Percentiles rank a stretch among this genome's conserved stretches.
Conservation (phyloP, 1,140 invertebrate species). For the Drosophila bipectinata region DNA sequence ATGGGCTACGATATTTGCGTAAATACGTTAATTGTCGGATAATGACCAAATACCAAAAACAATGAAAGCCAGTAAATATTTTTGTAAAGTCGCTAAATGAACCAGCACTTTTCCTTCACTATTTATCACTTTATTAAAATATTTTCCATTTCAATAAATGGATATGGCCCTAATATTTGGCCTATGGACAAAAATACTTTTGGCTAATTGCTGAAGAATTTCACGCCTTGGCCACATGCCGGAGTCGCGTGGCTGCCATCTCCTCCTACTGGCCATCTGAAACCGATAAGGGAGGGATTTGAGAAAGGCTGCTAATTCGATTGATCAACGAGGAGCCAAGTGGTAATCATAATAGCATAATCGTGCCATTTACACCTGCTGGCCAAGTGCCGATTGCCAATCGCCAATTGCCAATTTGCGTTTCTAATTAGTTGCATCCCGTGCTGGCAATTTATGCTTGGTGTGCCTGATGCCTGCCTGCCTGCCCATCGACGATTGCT, state of each 20-base stretch:
- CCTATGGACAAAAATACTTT: not conserved
- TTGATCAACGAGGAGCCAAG: conserved; percentile 52
- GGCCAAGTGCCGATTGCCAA: conserved; percentile 65
- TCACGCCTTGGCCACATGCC: conserved; percentile 40
- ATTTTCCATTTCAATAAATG: not conserved
- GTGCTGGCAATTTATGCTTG: conserved; percentile 59
- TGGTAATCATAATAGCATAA: conserved; percentile 37
- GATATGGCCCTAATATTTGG: not conserved
- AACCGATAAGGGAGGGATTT: conserved; percentile 46
- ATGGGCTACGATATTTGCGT: conserved; percentile 20
- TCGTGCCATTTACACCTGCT: conserved; percentile 69
- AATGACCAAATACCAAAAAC: conserved; percentile 20
- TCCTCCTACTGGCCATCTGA: conserved; percentile 10
- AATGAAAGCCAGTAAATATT: conserved; percentile 16
- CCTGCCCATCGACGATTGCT: conserved; percentile 44
- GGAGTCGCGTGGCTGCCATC: conserved; percentile 46
- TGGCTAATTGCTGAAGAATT: conserved; percentile 36
- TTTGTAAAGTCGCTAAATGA: conserved; percentile 8
- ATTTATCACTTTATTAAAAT: conserved; percentile 3
- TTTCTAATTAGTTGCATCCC: conserved; percentile 77
- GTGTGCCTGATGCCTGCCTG: conserved; percentile 4
- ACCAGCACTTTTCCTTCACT: not conserved
- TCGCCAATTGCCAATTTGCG: conserved; percentile 75
- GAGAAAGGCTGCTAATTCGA: conserved; percentile 63
- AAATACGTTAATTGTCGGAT: conserved; percentile 38